These are phyloP conservation scores for Lutjanus argentimaculatus DNA, from an alignment of 2,797 vertebrate genomes.

Conservation along the genomic window DNA sequence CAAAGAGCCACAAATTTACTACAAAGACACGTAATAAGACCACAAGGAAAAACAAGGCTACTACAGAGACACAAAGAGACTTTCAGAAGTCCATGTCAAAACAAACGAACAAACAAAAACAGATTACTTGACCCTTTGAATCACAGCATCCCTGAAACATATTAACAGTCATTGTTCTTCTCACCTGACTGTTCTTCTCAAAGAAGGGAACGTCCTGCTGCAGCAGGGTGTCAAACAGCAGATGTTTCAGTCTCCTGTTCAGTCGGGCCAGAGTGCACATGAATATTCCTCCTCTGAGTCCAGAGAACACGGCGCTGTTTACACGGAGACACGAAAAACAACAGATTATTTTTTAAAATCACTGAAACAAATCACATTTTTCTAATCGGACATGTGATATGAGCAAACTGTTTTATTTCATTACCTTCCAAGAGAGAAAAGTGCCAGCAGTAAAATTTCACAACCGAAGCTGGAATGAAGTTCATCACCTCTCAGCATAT, in stretches of 20 bases:
- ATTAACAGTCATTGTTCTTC: not conserved
- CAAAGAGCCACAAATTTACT: too few relatives aligned
- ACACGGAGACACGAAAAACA: not conserved
- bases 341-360: not conserved
- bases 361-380: not conserved
- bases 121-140: not conserved
- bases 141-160: not conserved
- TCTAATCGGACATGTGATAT: not conserved
- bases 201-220: constrained; percentile 92
- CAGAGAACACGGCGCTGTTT: constrained; percentile 77
- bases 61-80: too few relatives aligned
- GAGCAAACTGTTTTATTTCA: constrained; percentile 4
- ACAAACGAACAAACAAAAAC: too few relatives aligned
- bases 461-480: constrained; percentile 71
- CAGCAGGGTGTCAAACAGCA: constrained; percentile 88
- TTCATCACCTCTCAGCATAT: constrained; percentile 79
- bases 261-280: constrained; percentile 77
- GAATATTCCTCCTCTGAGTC: constrained; percentile 87
- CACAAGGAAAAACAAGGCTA: too few relatives aligned
- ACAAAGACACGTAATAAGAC: too few relatives aligned
- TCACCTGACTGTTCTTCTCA: constrained; percentile 88
- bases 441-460: constrained; percentile 81
- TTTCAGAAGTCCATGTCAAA: too few relatives aligned
- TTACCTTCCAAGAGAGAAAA: constrained; percentile 89
- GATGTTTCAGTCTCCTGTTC: constrained; percentile 81